Conservation (phyloP, 2,113 vertebrate genomes). For the Pelodiscus sinensis region DNA sequence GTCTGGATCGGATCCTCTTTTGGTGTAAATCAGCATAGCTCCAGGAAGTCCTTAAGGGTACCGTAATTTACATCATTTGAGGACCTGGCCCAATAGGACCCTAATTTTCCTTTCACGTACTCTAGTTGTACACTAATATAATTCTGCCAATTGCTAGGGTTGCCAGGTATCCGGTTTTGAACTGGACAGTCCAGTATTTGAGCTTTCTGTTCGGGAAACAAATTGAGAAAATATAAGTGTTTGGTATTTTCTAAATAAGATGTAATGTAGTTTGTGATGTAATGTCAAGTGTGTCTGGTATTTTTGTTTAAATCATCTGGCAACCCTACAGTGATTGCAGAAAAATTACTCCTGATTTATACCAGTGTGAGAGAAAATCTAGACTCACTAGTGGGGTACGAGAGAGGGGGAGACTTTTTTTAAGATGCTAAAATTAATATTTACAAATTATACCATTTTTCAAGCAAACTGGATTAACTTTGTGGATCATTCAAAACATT, state of each 20-base stretch:
- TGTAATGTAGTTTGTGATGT: no score
- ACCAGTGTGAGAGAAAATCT: neutral
- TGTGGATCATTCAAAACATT: constrained; percentile 18
- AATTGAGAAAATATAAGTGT: no score
- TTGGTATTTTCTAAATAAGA: no score
- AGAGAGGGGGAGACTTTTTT: neutral
- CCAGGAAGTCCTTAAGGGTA: neutral
- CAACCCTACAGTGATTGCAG: no score
- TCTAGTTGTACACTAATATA: neutral
- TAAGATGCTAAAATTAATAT: neutral
- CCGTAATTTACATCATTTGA: neutral
- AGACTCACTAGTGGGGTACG: neutral
- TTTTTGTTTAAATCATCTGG: no score
- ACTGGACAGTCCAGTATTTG: no score
- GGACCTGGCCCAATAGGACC: neutral
- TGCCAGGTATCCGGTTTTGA: no score
- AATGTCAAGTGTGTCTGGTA: no score
- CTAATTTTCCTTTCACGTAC: neutral
- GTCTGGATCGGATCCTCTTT: neutral
- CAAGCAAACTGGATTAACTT: constrained; percentile 16
- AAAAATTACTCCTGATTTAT: neutral
- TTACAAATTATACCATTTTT: neutral
- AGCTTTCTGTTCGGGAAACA: no score
- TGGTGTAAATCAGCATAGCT: neutral
- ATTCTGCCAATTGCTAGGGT: neutral